Conservation (phyloP, 2,113 vertebrate species). For the Clarias batrachus region DNA sequence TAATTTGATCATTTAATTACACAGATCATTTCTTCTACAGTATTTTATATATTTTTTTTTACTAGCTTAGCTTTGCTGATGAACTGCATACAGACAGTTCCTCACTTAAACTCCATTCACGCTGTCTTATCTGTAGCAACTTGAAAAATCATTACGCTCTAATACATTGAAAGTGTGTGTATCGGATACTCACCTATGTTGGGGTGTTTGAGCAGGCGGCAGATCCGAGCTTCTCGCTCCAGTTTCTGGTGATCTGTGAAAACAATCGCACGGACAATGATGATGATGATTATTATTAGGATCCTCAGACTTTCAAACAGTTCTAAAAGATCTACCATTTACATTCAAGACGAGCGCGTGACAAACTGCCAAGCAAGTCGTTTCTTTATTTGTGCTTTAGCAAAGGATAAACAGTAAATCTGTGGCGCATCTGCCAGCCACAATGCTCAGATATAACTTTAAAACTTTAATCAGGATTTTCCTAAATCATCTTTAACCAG, state of each 20-base stretch:
- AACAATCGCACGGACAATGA: not conserved
- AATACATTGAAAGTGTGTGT: not conserved
- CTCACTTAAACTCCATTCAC: not conserved
- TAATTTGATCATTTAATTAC: too few species aligned
- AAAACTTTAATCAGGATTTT: not conserved
- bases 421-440: not conserved
- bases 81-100: not conserved
- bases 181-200: constrained; percentile 35
- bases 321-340: not conserved
- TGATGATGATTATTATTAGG: not conserved
- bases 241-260: constrained; percentile 43
- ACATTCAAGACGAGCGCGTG: not conserved
- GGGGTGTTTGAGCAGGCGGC: constrained; percentile 45
- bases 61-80: not conserved
- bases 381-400: not conserved
- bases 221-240: constrained; percentile 46
- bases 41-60: not conserved
- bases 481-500: not conserved
- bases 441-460: not conserved
- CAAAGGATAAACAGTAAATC: not conserved
- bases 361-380: not conserved
- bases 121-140: not conserved
- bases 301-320: not conserved
- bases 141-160: not conserved
- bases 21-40: not conserved